phyloP scores from a whole-genome alignment of 2,888 invertebrate genomes.

The Lathronympha strigana region DNA sequence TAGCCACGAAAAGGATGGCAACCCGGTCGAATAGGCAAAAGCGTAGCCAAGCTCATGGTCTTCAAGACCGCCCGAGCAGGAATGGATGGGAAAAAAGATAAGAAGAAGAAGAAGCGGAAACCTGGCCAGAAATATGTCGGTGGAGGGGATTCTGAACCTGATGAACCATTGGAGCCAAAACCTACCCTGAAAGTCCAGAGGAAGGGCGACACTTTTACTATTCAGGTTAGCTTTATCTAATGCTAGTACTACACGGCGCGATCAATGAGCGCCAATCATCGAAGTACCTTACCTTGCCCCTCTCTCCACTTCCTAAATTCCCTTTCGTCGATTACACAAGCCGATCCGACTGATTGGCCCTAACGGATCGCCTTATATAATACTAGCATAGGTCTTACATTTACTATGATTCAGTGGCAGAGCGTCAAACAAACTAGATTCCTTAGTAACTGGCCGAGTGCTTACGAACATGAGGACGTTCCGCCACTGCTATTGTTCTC shows the following conservation, averaged over 20 bases:
- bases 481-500: too few relatives aligned
- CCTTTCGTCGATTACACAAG: too few relatives aligned
- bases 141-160: slow-evolving; percentile 74
- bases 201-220: slow-evolving; percentile 86
- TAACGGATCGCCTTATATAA: too few relatives aligned
- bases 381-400: too few relatives aligned
- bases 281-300: too few relatives aligned
- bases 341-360: too few relatives aligned
- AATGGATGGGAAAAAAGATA: slow-evolving; percentile 68
- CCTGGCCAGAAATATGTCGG: slow-evolving; percentile 54
- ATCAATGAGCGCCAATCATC: too few relatives aligned
- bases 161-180: slow-evolving; percentile 81
- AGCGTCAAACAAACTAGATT: too few relatives aligned
- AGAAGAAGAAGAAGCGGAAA: slow-evolving; percentile 66
- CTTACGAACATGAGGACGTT: too few relatives aligned
- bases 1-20: slow-evolving; percentile 82
- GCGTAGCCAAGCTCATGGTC: slow-evolving; percentile 74
- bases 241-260: background rate
- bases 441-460: too few relatives aligned
- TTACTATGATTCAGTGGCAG: too few relatives aligned
- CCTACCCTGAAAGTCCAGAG: slow-evolving; percentile 87
- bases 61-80: slow-evolving; percentile 72
- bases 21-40: slow-evolving; percentile 83
- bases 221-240: slow-evolving; percentile 70
- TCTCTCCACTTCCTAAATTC: too few relatives aligned